phyloP scores from a whole-genome alignment of 2,888 invertebrate species.

The Campaea margaritaria region DNA sequence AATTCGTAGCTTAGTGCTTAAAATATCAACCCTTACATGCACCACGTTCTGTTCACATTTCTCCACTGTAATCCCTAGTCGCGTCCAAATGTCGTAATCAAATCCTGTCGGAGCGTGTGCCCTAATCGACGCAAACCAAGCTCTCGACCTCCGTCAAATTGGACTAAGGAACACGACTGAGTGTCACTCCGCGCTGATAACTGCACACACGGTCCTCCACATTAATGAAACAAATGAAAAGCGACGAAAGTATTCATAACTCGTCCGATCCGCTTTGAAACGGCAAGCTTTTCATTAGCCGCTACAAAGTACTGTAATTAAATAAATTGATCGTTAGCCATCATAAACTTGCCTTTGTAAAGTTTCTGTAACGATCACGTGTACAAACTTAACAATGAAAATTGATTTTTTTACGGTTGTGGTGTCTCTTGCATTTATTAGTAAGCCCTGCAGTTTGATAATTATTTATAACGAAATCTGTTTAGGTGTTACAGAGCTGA shows the following conservation, averaged over 20 bases:
- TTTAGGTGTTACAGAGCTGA: too few relatives aligned
- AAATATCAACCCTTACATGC: conserved; percentile 3
- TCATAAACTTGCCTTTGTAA: conserved; percentile 61
- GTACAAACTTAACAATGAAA: conserved; percentile 62
- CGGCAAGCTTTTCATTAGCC: conserved; percentile 56
- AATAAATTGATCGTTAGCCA: conserved; percentile 66
- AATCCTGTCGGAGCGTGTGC: conserved; percentile 66
- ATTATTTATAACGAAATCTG: neutral
- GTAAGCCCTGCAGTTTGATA: neutral
- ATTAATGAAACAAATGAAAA: conserved; percentile 25
- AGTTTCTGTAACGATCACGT: conserved; percentile 60
- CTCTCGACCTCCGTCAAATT: conserved; percentile 77
- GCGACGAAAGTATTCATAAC: conserved; percentile 47
- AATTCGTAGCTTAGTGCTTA: neutral
- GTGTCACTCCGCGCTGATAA: conserved; percentile 67
- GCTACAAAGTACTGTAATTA: conserved; percentile 62
- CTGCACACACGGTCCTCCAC: conserved; percentile 29
- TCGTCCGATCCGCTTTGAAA: conserved; percentile 47
- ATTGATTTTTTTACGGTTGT: conserved; percentile 5
- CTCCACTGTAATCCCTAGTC: conserved; percentile 52
- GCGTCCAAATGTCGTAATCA: conserved; percentile 66
- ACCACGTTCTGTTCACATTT: conserved; percentile 13
- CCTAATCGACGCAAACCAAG: conserved; percentile 74
- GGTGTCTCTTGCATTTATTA: neutral
- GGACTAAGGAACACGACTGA: conserved; percentile 67